phyloP scores from a whole-genome alignment of 2,797 vertebrate genomes.

The Lepidocolaptes lacrymiger region DNA sequence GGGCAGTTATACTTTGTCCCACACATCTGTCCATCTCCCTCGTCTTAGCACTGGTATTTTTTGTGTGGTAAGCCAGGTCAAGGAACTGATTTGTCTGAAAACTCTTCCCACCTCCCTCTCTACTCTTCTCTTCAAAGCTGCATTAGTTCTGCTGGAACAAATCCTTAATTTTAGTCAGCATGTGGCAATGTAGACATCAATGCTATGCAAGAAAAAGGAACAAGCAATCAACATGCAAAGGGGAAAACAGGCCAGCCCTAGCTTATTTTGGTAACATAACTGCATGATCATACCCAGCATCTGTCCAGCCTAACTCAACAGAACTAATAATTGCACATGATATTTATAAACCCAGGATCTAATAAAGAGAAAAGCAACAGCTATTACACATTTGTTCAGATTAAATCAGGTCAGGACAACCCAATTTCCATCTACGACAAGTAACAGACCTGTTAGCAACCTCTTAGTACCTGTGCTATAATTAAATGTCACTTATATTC shows the following conservation, averaged over 20 bases:
- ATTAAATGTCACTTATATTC: neutral
- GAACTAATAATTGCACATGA: neutral
- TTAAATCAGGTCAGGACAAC: neutral
- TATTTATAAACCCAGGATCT: neutral
- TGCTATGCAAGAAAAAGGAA: neutral
- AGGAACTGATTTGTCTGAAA: neutral
- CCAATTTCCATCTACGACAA: neutral
- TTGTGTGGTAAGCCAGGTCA: neutral
- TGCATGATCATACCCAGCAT: fast-evolving
- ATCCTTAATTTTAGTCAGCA: neutral
- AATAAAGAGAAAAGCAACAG: neutral
- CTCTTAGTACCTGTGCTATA: neutral
- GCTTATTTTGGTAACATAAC: neutral
- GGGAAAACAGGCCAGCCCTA: neutral
- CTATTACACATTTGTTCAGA: neutral
- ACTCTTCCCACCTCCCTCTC: neutral
- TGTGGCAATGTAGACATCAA: neutral
- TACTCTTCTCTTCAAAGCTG: neutral
- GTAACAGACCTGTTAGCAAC: neutral
- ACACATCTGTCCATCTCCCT: neutral
- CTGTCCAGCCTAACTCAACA: neutral
- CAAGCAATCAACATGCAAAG: neutral
- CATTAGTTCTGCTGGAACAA: neutral
- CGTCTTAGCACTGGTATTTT: neutral
- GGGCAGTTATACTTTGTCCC: neutral